Evolutionary conservation across 2,113 vertebrate genomes (phyloP).

Genomic region (Narcine bancroftii): DNA sequence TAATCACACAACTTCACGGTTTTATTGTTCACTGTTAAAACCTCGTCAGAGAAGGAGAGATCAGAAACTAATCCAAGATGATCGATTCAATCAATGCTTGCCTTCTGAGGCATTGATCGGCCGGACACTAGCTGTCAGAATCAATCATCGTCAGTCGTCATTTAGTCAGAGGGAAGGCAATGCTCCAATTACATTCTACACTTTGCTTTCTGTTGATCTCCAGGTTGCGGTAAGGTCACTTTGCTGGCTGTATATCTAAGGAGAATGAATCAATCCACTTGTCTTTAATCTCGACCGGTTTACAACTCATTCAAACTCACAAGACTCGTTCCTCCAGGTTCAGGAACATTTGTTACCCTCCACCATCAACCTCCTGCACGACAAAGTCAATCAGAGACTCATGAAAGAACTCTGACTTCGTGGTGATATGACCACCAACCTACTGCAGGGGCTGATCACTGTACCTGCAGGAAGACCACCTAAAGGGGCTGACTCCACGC

Average conservation of each 20-base stretch:
- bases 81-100: neutral
- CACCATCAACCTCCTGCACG: no score
- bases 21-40: neutral
- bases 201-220: neutral
- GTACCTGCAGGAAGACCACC: no score
- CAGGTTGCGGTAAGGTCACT: neutral
- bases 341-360: no score
- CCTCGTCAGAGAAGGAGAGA: neutral
- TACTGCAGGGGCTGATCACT: no score
- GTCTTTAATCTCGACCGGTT: neutral
- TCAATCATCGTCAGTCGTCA: neutral
- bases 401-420: no score
- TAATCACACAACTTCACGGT: neutral
- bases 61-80: neutral
- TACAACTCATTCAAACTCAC: slow-evolving; percentile 5
- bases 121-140: neutral
- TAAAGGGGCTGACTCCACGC: no score
- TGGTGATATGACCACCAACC: no score
- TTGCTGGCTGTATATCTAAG: no score
- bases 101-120: neutral
- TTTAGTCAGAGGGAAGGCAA: neutral
- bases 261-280: neutral
- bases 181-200: neutral
- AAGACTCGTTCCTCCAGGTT: no score
- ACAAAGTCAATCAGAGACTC: no score